Evolutionary conservation across 2,797 vertebrate genomes (phyloP), one percentile per base, ranked within the genome.

Genomic region (Staurois parvus): DNA sequence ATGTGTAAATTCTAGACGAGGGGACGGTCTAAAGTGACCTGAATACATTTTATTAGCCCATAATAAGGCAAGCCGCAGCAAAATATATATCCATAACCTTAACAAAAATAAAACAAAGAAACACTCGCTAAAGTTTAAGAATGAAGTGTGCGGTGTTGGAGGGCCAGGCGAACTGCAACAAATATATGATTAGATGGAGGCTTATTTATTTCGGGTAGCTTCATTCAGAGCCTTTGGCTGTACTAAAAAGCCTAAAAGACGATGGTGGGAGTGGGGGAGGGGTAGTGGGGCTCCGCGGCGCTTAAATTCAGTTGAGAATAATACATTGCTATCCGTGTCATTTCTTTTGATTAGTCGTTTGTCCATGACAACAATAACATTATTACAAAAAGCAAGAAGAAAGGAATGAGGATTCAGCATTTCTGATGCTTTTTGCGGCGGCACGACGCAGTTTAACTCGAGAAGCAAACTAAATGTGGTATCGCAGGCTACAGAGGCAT

Each of bases 301-400:
- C 45, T 52, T 52, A 52, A 72, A 83, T 90, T 87, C 89, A 32
- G 87, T 88, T 76, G 77, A 80, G 88, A 84, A 24, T 17, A 85
- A 84, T 70, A 26, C 52, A 2, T 79, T 81, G 89, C 85, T 88
- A 91, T 88, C 89, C 85, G 89, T 89, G 80, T 88, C 88, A 40
- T 24, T 81, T 52, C 21, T 0, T 87, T 81, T 89, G 91, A 90
- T 92, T 89, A 89, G 77, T 85, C 77, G 21, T 75, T 80, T 80
- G 76, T 85, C 88, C 70, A 70, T 10, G 87, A 89, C 90, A 85
- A 82, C 89, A 91, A 90, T 88, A 89, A 90, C 86, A 78, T 91
- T 92, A 92, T 91, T 89, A 92, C 92, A 92, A 92, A 19, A 62
- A 19, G 64, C 5, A 88, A 88, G 91, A 92, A 0, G 79, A 91